Percentiles rank a stretch among this genome's conserved stretches.
Evolutionary conservation across 2,113 vertebrate species (phyloP).

Genomic region (Sphaerodactylus townsendi): DNA sequence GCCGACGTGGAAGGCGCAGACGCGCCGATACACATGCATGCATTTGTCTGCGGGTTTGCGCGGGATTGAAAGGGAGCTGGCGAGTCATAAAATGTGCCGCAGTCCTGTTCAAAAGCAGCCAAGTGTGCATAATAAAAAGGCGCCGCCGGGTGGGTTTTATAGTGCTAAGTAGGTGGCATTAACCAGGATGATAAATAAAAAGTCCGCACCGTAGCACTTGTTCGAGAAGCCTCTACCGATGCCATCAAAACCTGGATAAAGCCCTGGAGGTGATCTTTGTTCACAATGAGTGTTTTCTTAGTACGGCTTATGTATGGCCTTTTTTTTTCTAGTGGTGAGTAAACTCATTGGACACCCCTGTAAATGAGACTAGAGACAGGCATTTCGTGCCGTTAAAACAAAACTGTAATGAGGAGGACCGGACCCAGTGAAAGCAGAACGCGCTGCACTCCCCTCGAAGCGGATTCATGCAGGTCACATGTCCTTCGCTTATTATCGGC

Average conservation of each 20-base stretch:
- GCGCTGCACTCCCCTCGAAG: rapidly evolving
- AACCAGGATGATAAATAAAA: neutral
- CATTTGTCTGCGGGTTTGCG: neutral
- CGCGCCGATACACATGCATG: neutral
- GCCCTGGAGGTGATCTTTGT: neutral
- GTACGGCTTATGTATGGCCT: neutral
- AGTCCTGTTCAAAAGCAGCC: slow-evolving; percentile 50
- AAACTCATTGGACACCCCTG: slow-evolving; percentile 11
- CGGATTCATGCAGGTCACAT: neutral
- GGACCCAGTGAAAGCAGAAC: neutral
- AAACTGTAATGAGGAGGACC: neutral
- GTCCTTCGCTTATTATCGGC: neutral
- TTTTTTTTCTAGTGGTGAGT: neutral
- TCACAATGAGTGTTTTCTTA: rapidly evolving
- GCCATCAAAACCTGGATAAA: neutral
- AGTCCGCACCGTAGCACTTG: rapidly evolving
- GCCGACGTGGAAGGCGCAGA: neutral
- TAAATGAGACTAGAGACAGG: neutral
- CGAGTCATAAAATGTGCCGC: slow-evolving; percentile 54
- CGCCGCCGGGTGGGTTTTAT: slow-evolving; percentile 28
- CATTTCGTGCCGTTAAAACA: neutral
- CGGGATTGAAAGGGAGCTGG: neutral
- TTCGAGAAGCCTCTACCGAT: neutral
- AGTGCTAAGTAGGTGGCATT: slow-evolving; percentile 46
- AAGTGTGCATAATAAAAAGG: slow-evolving; percentile 41